phyloP scores from a whole-genome alignment of 1,140 invertebrate genomes.

The Holotrichia oblita region DNA sequence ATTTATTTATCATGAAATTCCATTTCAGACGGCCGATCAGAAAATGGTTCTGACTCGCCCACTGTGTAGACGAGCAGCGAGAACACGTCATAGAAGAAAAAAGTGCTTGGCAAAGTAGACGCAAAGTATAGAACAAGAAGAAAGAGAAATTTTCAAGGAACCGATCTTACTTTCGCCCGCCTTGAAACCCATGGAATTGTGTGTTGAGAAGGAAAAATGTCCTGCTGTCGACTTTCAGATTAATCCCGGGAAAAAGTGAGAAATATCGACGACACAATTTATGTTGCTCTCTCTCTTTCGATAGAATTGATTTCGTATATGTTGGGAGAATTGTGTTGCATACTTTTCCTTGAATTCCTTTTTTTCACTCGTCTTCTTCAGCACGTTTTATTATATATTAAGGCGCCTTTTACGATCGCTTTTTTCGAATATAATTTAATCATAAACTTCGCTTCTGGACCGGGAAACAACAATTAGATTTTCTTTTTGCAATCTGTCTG shows the following conservation, averaged over 20 bases:
- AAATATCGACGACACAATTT: constrained; percentile 33
- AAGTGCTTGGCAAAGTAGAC: neutral
- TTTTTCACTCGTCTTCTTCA: too few relatives aligned
- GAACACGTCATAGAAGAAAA: neutral
- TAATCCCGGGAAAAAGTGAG: constrained; percentile 16
- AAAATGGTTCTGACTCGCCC: neutral
- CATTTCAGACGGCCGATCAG: neutral
- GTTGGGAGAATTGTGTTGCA: neutral
- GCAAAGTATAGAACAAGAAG: neutral
- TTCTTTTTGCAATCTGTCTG: too few relatives aligned
- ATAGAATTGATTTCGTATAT: constrained; percentile 31
- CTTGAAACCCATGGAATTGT: neutral
- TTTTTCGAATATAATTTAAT: neutral
- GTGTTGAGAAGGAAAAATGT: constrained; percentile 19
- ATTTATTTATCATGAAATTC: constrained; percentile 33
- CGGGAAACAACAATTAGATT: too few relatives aligned
- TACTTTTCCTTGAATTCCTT: neutral
- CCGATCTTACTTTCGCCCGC: constrained; percentile 7
- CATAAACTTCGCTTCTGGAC: neutral
- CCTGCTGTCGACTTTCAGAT: constrained; percentile 13
- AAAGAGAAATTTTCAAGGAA: neutral
- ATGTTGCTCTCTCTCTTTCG: constrained; percentile 22
- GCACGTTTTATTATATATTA: neutral
- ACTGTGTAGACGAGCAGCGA: neutral
- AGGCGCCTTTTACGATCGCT: neutral